Base-by-base conservation (phyloP, 2,888 invertebrate genomes). In the Homarus gammarus region DNA sequence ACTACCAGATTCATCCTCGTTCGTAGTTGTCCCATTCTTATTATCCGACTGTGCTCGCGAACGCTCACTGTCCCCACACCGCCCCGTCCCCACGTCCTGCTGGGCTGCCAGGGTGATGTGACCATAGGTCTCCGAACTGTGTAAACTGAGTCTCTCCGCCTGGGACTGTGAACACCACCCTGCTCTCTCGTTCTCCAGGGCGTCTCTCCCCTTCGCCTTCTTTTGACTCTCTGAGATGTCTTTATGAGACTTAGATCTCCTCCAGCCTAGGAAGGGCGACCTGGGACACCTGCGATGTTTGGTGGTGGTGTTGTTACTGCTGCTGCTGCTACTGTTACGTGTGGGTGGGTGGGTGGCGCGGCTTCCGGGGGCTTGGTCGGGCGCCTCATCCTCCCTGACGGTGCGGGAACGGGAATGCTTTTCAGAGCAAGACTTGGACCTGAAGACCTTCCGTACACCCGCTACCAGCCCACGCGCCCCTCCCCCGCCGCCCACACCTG, bases 191-290 rank as follows among this genome's bases (percentile, higher is more conserved):
- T 40, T 1, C 27, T 2, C 31, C 15, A 27, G 49, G 38, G 36
- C 27, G 38, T 70, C 51, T 51, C 72, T 56, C 18, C 18, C 51
- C n/a, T 38, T 61, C 38, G 22, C 40, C 36, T 31, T 73, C n/a
- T 64, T 64, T 3, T 87, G 64, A 3, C 49, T 81, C 51, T 75
- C 82, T 27, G 38, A 33, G 33, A 22, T 72, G 10, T 86, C 86
- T 61, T 86, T 86, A n/a, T n/a, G n/a, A 5, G 51, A 75, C n/a
- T 64, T 82, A 8, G 61, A 77, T 49, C 70, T 82, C 44, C 75
- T 83, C 87, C 87, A 87, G 18, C 87, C 87, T 36, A 82, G 27
- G 49, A 87, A 83, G 33, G 87, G 87, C 1, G 87, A 87, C 38
- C 64, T 73, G 6, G 79, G 87, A 31, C 36, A 68, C 18, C 64